phyloP scores from a whole-genome alignment of 2,888 invertebrate species.

The Cheilosia vulpina region DNA sequence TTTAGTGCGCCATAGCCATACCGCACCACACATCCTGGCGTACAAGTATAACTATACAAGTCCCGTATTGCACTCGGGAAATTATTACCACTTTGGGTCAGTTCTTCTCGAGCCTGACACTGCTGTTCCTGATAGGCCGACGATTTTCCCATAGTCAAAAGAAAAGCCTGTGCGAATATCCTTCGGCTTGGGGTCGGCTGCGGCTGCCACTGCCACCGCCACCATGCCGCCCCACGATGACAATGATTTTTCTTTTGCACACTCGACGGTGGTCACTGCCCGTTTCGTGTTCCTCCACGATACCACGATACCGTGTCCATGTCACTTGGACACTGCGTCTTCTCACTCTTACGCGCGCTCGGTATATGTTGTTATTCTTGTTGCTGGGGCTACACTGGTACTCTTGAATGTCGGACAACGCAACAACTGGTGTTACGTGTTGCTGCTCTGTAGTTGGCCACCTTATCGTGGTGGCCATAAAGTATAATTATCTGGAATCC shows the following conservation, averaged over 20 bases:
- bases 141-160: slow-evolving; percentile 65
- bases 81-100: slow-evolving; percentile 74
- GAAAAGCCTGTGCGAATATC: slow-evolving; percentile 60
- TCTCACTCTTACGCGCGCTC: slow-evolving; percentile 67
- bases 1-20: slow-evolving; percentile 53
- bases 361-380: slow-evolving; percentile 58
- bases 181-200: slow-evolving; percentile 51
- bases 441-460: slow-evolving; percentile 76
- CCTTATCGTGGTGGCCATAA: slow-evolving; percentile 77
- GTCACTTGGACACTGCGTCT: slow-evolving; percentile 65
- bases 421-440: slow-evolving; percentile 76
- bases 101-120: slow-evolving; percentile 69
- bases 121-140: slow-evolving; percentile 73
- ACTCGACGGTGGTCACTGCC: slow-evolving; percentile 53
- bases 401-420: slow-evolving; percentile 72
- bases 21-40: slow-evolving; percentile 50
- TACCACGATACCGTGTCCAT: slow-evolving; percentile 58
- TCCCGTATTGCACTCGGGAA: slow-evolving; percentile 54
- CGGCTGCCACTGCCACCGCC: background rate
- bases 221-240: slow-evolving; percentile 59
- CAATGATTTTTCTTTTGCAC: slow-evolving; percentile 68
- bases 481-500: slow-evolving; percentile 78
- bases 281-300: slow-evolving; percentile 69
- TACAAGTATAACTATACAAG: background rate
- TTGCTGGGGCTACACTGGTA: slow-evolving; percentile 42